Conservation (phyloP, 2,888 invertebrate species). For the Apodemia mormo region DNA sequence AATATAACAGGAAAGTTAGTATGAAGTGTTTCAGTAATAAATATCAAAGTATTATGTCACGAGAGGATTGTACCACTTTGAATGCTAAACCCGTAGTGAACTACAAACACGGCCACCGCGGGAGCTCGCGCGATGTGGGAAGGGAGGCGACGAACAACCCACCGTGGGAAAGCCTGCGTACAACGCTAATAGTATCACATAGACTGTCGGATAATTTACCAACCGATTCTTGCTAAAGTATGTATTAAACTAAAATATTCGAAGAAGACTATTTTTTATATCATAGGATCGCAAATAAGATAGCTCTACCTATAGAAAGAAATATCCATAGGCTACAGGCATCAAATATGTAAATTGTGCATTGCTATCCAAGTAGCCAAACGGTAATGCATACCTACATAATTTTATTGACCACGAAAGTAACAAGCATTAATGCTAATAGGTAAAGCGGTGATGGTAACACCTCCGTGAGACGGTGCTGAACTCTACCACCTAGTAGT, state of each 20-base stretch:
- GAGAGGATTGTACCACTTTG: slow-evolving; percentile 71
- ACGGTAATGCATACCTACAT: too few relatives aligned
- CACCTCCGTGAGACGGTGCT: too few relatives aligned
- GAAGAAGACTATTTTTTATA: not conserved
- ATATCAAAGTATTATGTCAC: slow-evolving; percentile 75
- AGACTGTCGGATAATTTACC: not conserved
- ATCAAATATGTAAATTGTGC: too few relatives aligned
- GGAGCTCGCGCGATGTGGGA: slow-evolving; percentile 44
- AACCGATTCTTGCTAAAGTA: slow-evolving; percentile 1
- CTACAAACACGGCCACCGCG: slow-evolving; percentile 61
- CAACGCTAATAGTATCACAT: slow-evolving; percentile 20
- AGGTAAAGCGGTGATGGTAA: too few relatives aligned
- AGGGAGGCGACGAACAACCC: slow-evolving; percentile 56
- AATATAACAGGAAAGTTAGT: slow-evolving; percentile 43
- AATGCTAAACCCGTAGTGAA: slow-evolving; percentile 77
- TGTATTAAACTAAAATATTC: not conserved
- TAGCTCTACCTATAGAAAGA: too few relatives aligned
- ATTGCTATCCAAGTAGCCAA: too few relatives aligned
- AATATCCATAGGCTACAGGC: too few relatives aligned
- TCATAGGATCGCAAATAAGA: too few relatives aligned
- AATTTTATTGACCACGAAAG: too few relatives aligned
- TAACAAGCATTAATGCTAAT: too few relatives aligned
- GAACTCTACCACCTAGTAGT: too few relatives aligned
- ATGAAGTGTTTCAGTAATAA: slow-evolving; percentile 72
- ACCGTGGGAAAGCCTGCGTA: slow-evolving; percentile 72